These are phyloP conservation scores for Myiothlypis chrysogaster DNA, from an alignment of 2,797 vertebrate species.

Conservation along the genomic window DNA sequence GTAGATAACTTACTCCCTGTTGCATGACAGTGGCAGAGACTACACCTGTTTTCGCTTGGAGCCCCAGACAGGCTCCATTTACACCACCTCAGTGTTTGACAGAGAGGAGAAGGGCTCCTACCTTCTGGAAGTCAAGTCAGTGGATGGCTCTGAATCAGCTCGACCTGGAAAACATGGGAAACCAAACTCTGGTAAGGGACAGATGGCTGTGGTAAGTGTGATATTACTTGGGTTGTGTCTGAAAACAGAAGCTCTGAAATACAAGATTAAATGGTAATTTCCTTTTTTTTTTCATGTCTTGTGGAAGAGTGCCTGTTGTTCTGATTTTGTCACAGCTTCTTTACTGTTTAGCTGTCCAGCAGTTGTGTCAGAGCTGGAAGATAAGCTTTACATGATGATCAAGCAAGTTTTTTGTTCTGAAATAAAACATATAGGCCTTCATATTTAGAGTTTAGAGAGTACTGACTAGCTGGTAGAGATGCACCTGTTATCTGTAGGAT, in stretches of 20 bases:
- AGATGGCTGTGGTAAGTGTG: neutral
- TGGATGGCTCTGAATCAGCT: constrained; percentile 86
- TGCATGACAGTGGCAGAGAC: constrained; percentile 85
- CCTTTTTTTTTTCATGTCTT: neutral
- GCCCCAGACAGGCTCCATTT: constrained; percentile 82
- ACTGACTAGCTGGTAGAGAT: neutral
- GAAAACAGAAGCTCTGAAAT: neutral
- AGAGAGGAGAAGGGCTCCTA: constrained; percentile 87
- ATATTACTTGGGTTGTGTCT: neutral
- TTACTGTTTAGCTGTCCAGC: neutral
- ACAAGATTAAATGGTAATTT: neutral
- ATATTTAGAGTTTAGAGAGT: neutral
- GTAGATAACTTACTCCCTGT: constrained; percentile 87
- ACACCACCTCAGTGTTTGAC: constrained; percentile 84
- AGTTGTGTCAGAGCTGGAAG: neutral
- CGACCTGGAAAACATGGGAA: constrained; percentile 86
- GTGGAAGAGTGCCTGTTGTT: neutral
- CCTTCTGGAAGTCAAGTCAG: constrained; percentile 86
- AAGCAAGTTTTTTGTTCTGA: neutral
- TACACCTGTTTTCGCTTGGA: constrained; percentile 83
- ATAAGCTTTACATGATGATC: neutral
- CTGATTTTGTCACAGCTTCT: fast-evolving
- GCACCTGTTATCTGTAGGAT: neutral
- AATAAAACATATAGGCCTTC: neutral
- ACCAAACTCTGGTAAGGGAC: constrained; percentile 84